Evolutionary conservation across 2,797 vertebrate species (phyloP).

Genomic region (Salmo trutta): DNA sequence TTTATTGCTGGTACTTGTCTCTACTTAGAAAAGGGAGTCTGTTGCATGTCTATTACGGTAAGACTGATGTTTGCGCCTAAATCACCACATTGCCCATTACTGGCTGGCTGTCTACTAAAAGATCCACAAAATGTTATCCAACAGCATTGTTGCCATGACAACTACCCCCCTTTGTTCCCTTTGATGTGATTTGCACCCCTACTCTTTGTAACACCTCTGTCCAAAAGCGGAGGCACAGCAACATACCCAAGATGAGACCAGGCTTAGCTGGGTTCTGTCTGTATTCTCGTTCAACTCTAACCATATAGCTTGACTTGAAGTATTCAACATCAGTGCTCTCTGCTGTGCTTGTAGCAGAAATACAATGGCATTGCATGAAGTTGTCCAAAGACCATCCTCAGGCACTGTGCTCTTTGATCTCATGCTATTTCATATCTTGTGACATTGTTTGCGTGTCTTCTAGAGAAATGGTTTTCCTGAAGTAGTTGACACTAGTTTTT

Average conservation of each 20-base stretch:
- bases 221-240: too few relatives aligned
- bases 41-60: background rate
- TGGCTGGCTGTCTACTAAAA: constrained; percentile 3
- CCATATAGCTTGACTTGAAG: background rate
- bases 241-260: too few relatives aligned
- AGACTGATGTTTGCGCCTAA: background rate
- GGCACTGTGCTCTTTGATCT: background rate
- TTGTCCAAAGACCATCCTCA: background rate
- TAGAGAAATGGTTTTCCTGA: background rate
- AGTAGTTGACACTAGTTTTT: background rate
- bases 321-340: background rate
- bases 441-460: background rate
- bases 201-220: too few relatives aligned
- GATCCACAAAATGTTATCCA: background rate
- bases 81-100: constrained; percentile 10
- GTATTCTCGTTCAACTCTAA: too few relatives aligned
- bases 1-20: constrained; percentile 13
- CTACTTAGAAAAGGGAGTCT: constrained; percentile 16
- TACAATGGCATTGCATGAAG: background rate
- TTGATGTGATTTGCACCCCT: background rate
- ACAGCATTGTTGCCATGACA: constrained; percentile 2
- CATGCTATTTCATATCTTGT: background rate
- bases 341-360: background rate
- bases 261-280: too few relatives aligned
- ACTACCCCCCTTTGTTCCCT: constrained; percentile 2